phyloP scores from a whole-genome alignment of 2,797 vertebrate genomes.

The Apogon talboti region DNA sequence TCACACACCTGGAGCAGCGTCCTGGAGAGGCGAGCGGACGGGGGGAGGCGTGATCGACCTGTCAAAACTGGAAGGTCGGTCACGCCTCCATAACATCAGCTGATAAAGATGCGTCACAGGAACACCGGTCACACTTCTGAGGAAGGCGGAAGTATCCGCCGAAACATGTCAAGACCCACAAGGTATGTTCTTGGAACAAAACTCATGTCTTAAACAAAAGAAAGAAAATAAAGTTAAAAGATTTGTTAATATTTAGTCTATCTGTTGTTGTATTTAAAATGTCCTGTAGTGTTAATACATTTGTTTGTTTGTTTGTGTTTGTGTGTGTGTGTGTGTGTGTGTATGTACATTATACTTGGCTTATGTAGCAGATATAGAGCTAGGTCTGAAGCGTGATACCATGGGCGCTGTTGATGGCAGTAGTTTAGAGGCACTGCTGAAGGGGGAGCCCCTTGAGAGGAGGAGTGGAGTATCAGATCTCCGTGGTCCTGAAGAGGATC shows the following conservation, averaged over 20 bases:
- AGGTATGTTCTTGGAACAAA: too few relatives aligned
- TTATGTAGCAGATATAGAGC: slow-evolving; percentile 79
- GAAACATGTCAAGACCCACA: too few relatives aligned
- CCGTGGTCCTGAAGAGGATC: slow-evolving; percentile 86
- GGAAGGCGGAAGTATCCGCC: too few relatives aligned
- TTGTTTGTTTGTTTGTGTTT: background rate
- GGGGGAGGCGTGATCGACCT: too few relatives aligned
- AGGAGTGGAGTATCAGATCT: slow-evolving; percentile 84
- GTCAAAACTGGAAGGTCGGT: too few relatives aligned
- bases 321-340: background rate
- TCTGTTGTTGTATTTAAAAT: background rate
- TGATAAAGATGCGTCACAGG: too few relatives aligned
- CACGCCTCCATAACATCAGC: too few relatives aligned
- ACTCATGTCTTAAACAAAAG: too few relatives aligned
- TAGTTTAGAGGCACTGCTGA: slow-evolving; percentile 93
- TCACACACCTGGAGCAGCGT: too few relatives aligned
- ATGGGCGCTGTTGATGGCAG: slow-evolving; percentile 91
- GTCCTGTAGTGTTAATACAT: background rate
- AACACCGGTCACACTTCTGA: too few relatives aligned
- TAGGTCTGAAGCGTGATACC: slow-evolving; percentile 91
- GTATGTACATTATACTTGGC: background rate
- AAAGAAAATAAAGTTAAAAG: too few relatives aligned
- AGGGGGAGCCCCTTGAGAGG: slow-evolving; percentile 91
- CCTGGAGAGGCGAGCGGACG: too few relatives aligned
- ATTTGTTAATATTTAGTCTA: background rate